A percentile compares a stretch with the other conserved stretches of the same genome.
Conservation (phyloP, 2,113 vertebrate species). For the Thunnus thynnus region DNA sequence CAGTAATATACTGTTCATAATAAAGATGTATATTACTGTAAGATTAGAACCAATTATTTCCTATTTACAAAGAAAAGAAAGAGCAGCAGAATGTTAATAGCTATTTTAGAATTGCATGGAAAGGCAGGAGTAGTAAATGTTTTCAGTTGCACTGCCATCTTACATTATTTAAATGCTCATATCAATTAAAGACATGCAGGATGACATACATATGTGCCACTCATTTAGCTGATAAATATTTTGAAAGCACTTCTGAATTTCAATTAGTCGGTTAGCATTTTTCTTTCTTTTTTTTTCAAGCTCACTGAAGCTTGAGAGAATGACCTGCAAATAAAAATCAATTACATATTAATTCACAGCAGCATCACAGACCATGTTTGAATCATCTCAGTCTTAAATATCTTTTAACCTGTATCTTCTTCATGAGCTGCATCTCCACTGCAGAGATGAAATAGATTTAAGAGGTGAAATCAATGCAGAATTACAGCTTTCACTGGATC, state of each 20-base stretch:
- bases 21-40: background rate
- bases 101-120: background rate
- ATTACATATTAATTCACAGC: constrained; percentile 5
- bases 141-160: background rate
- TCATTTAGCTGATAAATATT: no score
- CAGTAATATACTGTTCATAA: background rate
- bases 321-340: constrained; percentile 17
- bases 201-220: no score
- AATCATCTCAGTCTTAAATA: background rate
- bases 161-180: no score
- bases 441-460: background rate
- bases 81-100: no score
- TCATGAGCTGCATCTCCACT: constrained; percentile 6
- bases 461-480: constrained; percentile 41
- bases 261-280: background rate
- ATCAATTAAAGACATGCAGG: no score
- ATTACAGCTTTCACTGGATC: constrained; percentile 4
- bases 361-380: background rate
- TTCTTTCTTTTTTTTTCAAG: background rate
- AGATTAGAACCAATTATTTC: no score
- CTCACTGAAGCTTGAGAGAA: background rate
- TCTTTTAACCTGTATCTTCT: constrained; percentile 14
- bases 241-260: background rate
- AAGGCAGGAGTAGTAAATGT: background rate
- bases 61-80: no score